Conservation (phyloP, 2,888 invertebrate species). For the Pheosia tremula region DNA sequence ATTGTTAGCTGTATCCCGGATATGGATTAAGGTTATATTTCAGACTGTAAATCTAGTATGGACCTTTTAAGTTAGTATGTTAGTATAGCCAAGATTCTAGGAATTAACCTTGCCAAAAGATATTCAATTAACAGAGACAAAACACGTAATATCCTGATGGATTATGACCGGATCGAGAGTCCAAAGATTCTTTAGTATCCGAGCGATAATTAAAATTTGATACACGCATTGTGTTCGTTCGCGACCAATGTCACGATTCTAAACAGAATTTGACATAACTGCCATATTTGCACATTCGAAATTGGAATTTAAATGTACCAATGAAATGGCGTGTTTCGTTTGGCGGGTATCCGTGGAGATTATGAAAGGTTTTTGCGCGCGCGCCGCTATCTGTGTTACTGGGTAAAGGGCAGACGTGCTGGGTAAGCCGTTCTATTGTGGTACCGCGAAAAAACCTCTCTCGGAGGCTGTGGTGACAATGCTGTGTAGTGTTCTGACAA, state of each 20-base stretch:
- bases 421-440: conserved; percentile 45
- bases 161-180: conserved; percentile 33
- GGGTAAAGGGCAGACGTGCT: conserved; percentile 76
- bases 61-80: too few relatives aligned
- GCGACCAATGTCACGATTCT: conserved; percentile 71
- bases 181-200: conserved; percentile 33
- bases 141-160: conserved; percentile 31
- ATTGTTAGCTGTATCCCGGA: too few relatives aligned
- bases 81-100: too few relatives aligned
- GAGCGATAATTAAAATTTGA: conserved; percentile 60
- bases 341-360: conserved; percentile 28
- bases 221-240: conserved; percentile 63
- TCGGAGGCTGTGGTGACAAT: conserved; percentile 32
- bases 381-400: conserved; percentile 71
- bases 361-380: conserved; percentile 57
- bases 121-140: conserved; percentile 33
- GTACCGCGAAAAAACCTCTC: conserved; percentile 46
- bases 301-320: conserved; percentile 41
- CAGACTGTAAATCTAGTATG: too few relatives aligned
- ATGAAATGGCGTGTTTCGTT: conserved; percentile 41
- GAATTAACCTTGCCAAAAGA: conserved; percentile 26
- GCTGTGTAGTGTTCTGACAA: conserved; percentile 17
- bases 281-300: conserved; percentile 31
- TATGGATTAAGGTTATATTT: too few relatives aligned
- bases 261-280: conserved; percentile 51